These are phyloP conservation scores for Coracias cyanogaster DNA, from an alignment of 2,797 vertebrate species.

Conservation along the genomic window DNA sequence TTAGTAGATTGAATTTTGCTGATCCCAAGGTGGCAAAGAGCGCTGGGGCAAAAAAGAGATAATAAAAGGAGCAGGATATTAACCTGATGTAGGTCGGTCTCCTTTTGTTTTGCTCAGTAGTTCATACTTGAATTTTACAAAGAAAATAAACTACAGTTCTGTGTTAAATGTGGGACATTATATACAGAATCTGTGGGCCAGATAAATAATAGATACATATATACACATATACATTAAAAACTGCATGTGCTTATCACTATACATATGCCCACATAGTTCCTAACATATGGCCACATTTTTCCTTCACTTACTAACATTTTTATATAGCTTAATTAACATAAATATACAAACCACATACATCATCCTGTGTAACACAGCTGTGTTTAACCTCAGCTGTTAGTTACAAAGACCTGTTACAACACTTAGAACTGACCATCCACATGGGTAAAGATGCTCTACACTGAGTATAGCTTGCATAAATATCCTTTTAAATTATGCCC, in stretches of 20 bases:
- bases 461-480: neutral
- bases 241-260: neutral
- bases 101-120: neutral
- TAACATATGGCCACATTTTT: neutral
- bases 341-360: neutral
- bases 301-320: neutral
- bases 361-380: neutral
- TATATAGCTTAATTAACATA: neutral
- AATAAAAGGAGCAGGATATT: neutral
- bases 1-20: neutral
- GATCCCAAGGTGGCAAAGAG: neutral
- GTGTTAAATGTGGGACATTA: neutral
- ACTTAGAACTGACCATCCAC: neutral
- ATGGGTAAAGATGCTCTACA: neutral
- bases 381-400: neutral
- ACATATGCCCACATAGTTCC: neutral
- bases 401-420: neutral
- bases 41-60: neutral
- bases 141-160: neutral
- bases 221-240: neutral
- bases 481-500: neutral
- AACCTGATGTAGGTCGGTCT: neutral
- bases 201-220: neutral
- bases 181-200: neutral
- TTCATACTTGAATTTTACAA: neutral